Percentiles rank a stretch among this genome's conserved stretches.
These are phyloP conservation scores for Amblyjoppa fuscipennis DNA, from an alignment of 2,888 invertebrate species.

Conservation along the genomic window DNA sequence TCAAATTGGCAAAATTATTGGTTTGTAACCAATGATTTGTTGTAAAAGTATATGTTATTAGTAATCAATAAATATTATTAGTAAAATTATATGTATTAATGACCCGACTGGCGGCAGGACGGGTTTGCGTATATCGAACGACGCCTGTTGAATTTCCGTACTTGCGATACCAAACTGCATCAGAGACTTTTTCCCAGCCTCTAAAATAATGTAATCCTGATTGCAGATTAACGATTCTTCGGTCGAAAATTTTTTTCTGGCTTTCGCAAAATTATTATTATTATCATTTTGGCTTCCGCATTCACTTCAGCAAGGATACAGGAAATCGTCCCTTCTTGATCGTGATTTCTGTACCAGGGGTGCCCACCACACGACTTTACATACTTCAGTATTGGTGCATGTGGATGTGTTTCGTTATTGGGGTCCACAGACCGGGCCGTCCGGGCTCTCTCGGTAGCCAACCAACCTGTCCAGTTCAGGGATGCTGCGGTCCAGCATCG, in stretches of 20 bases:
- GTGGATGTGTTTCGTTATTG: conserved; percentile 1
- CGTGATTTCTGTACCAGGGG: conserved; percentile 40
- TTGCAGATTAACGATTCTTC: too few relatives aligned
- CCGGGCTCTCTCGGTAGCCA: conserved; percentile 30
- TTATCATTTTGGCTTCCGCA: neutral
- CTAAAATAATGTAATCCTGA: too few relatives aligned
- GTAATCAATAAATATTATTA: too few relatives aligned
- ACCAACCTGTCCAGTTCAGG: conserved; percentile 65
- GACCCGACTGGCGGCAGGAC: too few relatives aligned
- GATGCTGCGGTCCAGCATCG: conserved; percentile 71
- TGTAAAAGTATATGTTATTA: too few relatives aligned
- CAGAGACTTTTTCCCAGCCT: too few relatives aligned
- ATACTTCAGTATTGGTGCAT: neutral
- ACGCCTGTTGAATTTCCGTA: too few relatives aligned
- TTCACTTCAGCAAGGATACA: conserved; percentile 20
- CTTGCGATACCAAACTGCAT: too few relatives aligned
- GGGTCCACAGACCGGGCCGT: conserved; percentile 22
- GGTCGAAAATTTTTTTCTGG: too few relatives aligned
- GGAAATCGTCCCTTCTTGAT: conserved; percentile 16
- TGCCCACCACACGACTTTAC: neutral
- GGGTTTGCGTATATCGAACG: too few relatives aligned
- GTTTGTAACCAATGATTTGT: neutral
- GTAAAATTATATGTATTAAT: too few relatives aligned
- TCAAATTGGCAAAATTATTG: neutral
- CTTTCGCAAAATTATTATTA: too few relatives aligned